Evolutionary conservation across 2,113 vertebrate species (phyloP).

Genomic region (Acrocephalus arundinaceus): DNA sequence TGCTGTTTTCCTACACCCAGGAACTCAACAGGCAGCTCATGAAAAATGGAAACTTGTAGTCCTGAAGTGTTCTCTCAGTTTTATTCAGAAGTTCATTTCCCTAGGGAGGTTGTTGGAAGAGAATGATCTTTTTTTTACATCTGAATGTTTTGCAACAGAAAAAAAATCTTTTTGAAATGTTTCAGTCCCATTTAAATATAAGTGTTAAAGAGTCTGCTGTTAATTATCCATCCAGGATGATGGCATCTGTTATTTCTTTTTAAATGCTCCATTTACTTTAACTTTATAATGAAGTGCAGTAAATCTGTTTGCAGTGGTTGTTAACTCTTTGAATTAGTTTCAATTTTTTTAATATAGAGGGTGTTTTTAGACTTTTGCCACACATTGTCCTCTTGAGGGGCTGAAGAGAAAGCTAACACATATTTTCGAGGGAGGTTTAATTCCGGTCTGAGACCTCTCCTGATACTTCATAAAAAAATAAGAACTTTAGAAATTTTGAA

Average conservation of each 20-base stretch:
- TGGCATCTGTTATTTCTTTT: slow-evolving; percentile 64
- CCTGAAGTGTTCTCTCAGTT: neutral
- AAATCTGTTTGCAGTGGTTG: slow-evolving; percentile 42
- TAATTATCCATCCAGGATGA: slow-evolving; percentile 61
- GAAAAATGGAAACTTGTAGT: neutral
- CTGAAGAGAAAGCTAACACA: neutral
- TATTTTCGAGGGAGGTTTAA: neutral
- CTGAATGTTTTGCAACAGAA: slow-evolving; percentile 60
- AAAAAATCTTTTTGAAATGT: slow-evolving; percentile 56
- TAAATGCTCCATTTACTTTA: slow-evolving; percentile 56
- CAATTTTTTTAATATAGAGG: neutral
- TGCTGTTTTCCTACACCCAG: neutral
- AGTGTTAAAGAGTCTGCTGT: slow-evolving; percentile 59
- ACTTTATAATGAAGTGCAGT: slow-evolving; percentile 39
- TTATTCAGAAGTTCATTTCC: neutral
- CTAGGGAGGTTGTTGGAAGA: neutral
- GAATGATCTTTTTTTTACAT: slow-evolving; percentile 35
- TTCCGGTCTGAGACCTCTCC: slow-evolving; percentile 6
- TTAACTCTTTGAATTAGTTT: slow-evolving; percentile 36
- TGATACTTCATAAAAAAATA: neutral
- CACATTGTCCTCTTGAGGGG: neutral
- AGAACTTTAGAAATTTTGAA: neutral
- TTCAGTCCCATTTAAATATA: slow-evolving; percentile 47
- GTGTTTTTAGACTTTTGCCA: neutral
- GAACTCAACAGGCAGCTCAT: neutral